phyloP scores from a whole-genome alignment of 2,113 vertebrate species.

The Gopherus flavomarginatus region DNA sequence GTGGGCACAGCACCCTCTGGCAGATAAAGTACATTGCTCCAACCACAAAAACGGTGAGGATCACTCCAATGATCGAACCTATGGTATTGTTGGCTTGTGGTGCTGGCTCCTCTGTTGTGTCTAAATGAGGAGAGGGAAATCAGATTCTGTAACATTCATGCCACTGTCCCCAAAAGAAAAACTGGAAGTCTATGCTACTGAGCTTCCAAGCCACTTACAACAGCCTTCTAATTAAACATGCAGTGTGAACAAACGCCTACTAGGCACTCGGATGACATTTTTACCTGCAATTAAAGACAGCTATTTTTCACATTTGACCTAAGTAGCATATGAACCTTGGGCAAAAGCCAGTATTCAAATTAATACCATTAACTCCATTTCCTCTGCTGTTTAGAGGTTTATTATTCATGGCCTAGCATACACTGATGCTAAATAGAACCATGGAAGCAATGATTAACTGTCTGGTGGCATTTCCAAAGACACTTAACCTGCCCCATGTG shows the following conservation, averaged over 20 bases:
- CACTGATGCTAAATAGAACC: background rate
- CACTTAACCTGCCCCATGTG: background rate
- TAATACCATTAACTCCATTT: background rate
- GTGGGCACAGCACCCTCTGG: slow-evolving; percentile 94
- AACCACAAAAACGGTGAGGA: slow-evolving; percentile 93
- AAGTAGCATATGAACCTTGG: background rate
- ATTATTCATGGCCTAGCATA: background rate
- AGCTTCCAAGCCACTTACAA: background rate
- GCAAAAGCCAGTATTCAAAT: background rate
- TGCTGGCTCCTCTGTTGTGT: slow-evolving; percentile 92
- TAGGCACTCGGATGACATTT: background rate
- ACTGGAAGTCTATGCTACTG: background rate
- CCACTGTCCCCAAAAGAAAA: background rate
- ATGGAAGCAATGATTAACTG: background rate
- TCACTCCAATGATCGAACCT: slow-evolving; percentile 93
- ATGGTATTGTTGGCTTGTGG: slow-evolving; percentile 92
- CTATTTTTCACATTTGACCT: background rate
- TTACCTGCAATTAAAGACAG: background rate
- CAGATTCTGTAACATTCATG: background rate
- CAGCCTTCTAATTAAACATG: background rate
- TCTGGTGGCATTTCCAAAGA: background rate
- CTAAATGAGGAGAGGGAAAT: slow-evolving; percentile 72
- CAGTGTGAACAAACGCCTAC: background rate
- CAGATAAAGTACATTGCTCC: slow-evolving; percentile 95
- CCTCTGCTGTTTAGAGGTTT: background rate